phyloP scores from a whole-genome alignment of 2,888 invertebrate genomes.

The Nomada hirtipes region DNA sequence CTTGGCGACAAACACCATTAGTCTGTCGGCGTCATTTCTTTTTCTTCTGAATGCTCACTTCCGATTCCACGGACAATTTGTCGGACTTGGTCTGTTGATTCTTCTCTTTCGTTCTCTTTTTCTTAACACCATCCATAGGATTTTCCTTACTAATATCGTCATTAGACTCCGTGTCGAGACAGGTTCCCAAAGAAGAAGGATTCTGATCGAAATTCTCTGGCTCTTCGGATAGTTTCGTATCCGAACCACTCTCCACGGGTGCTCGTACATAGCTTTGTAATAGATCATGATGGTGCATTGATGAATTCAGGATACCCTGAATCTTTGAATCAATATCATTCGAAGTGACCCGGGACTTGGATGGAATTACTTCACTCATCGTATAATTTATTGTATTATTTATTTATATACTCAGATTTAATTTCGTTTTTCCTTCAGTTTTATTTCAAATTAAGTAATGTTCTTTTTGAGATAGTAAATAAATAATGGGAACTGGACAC shows the following conservation, averaged over 20 bases:
- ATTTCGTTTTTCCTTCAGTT: neutral
- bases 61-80: conserved; percentile 68
- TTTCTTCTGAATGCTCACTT: conserved; percentile 78
- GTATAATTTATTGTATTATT: neutral
- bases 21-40: conserved; percentile 79
- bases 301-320: conserved; percentile 87
- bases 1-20: conserved; percentile 82
- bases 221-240: conserved; percentile 61
- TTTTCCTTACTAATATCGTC: conserved; percentile 20
- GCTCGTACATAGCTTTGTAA: conserved; percentile 92
- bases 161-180: neutral
- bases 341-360: conserved; percentile 78
- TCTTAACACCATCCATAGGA: conserved; percentile 17
- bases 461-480: neutral
- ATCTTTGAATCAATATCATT: conserved; percentile 74
- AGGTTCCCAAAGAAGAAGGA: conserved; percentile 24
- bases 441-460: neutral
- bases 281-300: conserved; percentile 89
- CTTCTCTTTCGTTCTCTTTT: conserved; percentile 41
- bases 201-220: conserved; percentile 11
- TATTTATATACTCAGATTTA: neutral
- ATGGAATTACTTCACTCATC: conserved; percentile 26
- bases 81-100: conserved; percentile 51
- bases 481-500: too few relatives aligned
- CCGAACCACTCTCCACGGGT: conserved; percentile 86